Base-by-base conservation (phyloP, 2,797 vertebrate genomes). In the Chelon auratus region DNA sequence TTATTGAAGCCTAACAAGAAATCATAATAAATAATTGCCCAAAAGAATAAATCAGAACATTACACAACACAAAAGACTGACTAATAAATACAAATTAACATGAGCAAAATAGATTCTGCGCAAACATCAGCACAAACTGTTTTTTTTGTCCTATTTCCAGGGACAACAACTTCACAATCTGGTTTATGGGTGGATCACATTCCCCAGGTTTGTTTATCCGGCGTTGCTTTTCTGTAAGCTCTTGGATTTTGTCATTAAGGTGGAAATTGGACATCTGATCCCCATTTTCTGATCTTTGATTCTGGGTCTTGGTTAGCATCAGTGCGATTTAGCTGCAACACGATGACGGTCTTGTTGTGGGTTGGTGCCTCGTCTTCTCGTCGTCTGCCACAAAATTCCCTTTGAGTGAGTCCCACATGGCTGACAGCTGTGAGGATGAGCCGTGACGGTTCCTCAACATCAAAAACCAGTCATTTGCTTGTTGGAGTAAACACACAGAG, bases 291-390 rank as follows among this genome's bases (percentile, higher is more conserved):
- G 52, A 33, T 33, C 67, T 80, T 53, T 15, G 30, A 9, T 33
- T 64, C 11, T 2, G 3, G n/a, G 53, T 47, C 10, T 26, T 61
- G 68, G 48, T 40, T 39, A 18, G 51, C 9, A 1, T 73, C 63
- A 65, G 1, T 60, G 24, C n/a, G 54, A 14, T 72, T 53, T 17
- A 71, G 67, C 73, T 48, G 70, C 50, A 55, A 58, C 42, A n/a
- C 9, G 70, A 17, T 37, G 73, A 77, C 81, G 79, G 79, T 86
- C 68, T 85, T 60, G 66, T 51, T 73, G 84, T 84, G 74, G 76
- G 36, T 69, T 64, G 72, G 62, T 72, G 73, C 7, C 30, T 33
- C 30, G 7, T 33, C 30, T 33, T 33, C 7, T 33, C 24, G 24
- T 33, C 6, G 4, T 30, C 30, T 33, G 30, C 30, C 24, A 26